Base-by-base conservation (phyloP, 2,888 invertebrate species). In the Drosophila cracens region DNA sequence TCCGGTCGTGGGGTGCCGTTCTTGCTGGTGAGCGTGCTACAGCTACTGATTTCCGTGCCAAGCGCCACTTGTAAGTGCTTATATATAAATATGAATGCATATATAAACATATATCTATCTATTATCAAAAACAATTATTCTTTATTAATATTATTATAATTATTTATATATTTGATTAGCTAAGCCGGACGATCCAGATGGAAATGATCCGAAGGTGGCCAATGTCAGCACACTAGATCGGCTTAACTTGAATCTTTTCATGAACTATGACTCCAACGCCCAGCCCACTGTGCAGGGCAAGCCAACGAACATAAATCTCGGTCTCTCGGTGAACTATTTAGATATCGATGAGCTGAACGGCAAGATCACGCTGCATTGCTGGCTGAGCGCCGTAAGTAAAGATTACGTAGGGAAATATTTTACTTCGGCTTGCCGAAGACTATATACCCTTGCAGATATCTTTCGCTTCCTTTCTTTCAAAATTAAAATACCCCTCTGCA, bases 291-390 rank as follows among this genome's bases (percentile, higher is more conserved):
- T 90, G 21, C 82, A 88, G 46, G 89, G 87, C 27, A 80, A 89
- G 59, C 84, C 87, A 8, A 90, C 92, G 3, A 83, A 86, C 38
- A 76, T 92, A 13, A 75, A 73, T 13, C 65, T 96, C 52, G 94
- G 94, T 34, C 90, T 97, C 40, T 93, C 94, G 13, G 81, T 97
- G 36, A 94, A 94, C 60, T 96, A 96, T 89, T 94, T 96, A 38
- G 94, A 95, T 80, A 91, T 97, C 90, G 94, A 95, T 88, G 96
- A 96, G 89, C 89, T 93, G 25, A 94, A 94, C 83, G 95, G 95
- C 11, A 94, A 95, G 61, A 93, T 96, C 82, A 94, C 94, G 0
- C 91, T 95, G 2, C 94, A 95, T 83, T 94, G 94, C 6, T 95
- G 95, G 95, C 83, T 96, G 8, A 94, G 92, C 75, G 92, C 96